A percentile compares a stretch with the other conserved stretches of the same genome.
Evolutionary conservation across 2,797 vertebrate species (phyloP).

Genomic region (Gymnoscopelus microlampas): DNA sequence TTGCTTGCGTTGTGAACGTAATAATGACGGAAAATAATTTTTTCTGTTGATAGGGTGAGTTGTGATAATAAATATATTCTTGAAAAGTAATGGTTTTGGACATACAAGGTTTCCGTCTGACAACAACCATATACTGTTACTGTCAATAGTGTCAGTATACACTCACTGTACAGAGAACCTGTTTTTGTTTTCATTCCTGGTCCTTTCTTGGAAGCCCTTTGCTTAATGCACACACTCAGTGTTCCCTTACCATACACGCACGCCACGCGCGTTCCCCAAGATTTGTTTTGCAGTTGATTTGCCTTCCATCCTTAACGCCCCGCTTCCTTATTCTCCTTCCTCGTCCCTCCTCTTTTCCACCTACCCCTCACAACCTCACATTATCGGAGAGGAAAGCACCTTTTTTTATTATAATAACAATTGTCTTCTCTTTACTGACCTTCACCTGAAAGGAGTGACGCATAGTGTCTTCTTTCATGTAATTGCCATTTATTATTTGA

Average conservation of each 20-base stretch:
- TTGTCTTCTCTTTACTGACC: conserved; percentile 20
- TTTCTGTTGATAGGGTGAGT: conserved; percentile 7
- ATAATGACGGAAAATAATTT: conserved; percentile 37
- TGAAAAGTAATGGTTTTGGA: no score
- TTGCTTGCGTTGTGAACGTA: conserved; percentile 17
- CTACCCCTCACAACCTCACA: conserved; percentile 14
- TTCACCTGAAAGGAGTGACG: conserved; percentile 24
- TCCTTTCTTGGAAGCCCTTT: conserved; percentile 11
- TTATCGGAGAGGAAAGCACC: conserved; percentile 13
- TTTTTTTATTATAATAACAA: not conserved
- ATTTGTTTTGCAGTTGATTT: conserved; percentile 48
- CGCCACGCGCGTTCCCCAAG: conserved; percentile 41
- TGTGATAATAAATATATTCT: conserved; percentile 31
- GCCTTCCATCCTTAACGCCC: conserved; percentile 11
- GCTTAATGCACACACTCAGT: not conserved
- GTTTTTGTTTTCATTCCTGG: conserved; percentile 20
- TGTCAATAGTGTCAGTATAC: not conserved
- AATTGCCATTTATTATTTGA: conserved; percentile 33
- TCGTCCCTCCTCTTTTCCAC: not conserved
- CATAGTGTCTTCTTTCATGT: conserved; percentile 16
- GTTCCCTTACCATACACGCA: not conserved
- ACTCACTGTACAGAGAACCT: not conserved
- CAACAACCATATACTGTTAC: no score
- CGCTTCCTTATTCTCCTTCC: conserved; percentile 1
- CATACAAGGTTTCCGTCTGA: no score